phyloP scores from a whole-genome alignment of 2,888 invertebrate genomes.

The Gonocerus acuteangulatus region DNA sequence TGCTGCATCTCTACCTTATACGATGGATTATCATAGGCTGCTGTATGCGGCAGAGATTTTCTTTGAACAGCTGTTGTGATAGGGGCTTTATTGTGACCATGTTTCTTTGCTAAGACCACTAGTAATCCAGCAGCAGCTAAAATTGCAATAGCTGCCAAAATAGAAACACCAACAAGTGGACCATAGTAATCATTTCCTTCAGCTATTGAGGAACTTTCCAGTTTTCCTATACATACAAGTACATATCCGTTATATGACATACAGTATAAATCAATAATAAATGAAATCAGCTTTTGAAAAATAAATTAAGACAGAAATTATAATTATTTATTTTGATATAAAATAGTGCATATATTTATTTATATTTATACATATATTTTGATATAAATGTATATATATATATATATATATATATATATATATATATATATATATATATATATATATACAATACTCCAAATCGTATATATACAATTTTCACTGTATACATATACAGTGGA shows the following conservation, averaged over 20 bases:
- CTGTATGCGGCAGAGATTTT: constrained; percentile 42
- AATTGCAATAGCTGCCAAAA: constrained; percentile 76
- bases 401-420: too few species aligned
- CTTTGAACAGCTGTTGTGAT: constrained; percentile 65
- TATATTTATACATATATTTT: neutral
- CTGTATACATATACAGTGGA: too few species aligned
- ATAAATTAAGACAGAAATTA: too few species aligned
- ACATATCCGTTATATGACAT: too few species aligned
- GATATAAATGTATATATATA: too few species aligned
- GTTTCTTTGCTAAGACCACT: constrained; percentile 68
- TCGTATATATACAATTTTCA: too few species aligned
- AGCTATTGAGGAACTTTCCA: constrained; percentile 43
- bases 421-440: too few species aligned
- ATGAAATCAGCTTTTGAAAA: too few species aligned
- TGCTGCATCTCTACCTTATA: constrained; percentile 90
- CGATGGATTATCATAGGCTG: constrained; percentile 88
- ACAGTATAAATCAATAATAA: too few species aligned
- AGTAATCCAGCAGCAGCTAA: constrained; percentile 71
- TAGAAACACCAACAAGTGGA: constrained; percentile 78
- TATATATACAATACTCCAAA: too few species aligned
- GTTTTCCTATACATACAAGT: constrained; percentile 46
- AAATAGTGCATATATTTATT: neutral
- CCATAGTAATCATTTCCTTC: constrained; percentile 72
- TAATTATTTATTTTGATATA: too few species aligned
- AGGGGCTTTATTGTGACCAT: constrained; percentile 62